Evolutionary conservation across 2,113 vertebrate genomes (phyloP), one percentile per base, ranked within the genome.

Genomic region (Rana temporaria): DNA sequence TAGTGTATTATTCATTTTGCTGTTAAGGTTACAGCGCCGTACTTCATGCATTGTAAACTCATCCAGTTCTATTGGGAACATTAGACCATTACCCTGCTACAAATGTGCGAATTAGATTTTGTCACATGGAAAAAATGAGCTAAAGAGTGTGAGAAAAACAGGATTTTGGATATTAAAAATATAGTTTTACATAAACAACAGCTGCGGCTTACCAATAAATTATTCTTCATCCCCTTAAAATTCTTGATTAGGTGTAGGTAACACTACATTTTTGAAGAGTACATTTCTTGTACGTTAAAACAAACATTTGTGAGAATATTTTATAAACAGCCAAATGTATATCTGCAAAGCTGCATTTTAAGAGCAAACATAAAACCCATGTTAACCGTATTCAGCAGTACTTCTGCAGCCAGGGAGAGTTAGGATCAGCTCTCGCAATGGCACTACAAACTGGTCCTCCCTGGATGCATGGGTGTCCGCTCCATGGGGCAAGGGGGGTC

Each of bases 111-210:
- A 76, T 83, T 30, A 83, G 73, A 83, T 59, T 59, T 75, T 68
- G 53, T 68, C 72, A 83, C 76, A 83, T 68, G 71, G 81, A 83
- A 82, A 82, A 83, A 83, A 55, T 67, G 52, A 82, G 80, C 62
- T 75, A 52, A 67, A 68, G 20, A 76, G 62, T 75, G 71, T 76
- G 81, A 76, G 53, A 76, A 75, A 81, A 66, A 76, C 81, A 52
- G 62, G 20, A 67, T 82, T 83, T 67, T 1, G 63, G 53, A 75
- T 82, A 75, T 82, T 70, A 70, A 75, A 82, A 76, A 38, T 57
- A 75, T 4, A 62, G 20, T 63, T 75, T 66, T 76, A 76, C 55
- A 38, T 67, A 83, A 60, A 83, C 68, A 53, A 42, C 81, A 83
- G 81, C 72, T 76, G 71, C 71, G 60, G 63, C 22, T 82, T 34